Base-by-base conservation (phyloP, 2,113 vertebrate species). In the Nannospalax galili region DNA sequence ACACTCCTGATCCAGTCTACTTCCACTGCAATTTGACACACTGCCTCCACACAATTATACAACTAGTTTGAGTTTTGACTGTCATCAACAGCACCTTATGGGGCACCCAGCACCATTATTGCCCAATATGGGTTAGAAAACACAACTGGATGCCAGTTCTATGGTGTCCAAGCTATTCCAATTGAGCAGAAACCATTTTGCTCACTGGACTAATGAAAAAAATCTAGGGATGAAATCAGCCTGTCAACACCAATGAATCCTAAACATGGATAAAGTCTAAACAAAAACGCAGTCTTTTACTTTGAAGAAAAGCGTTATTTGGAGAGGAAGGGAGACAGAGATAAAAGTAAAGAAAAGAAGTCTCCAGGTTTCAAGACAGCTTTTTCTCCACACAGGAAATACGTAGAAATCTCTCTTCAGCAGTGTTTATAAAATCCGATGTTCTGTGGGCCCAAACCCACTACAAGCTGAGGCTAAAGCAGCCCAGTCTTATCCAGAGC, bases 11-110 rank as follows among this genome's bases (percentile, higher is more conserved):
- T 88, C 94, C 92, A 94, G 92, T 94, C 56, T 73, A 90, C 74
- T 85, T 85, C 95, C 90, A 93, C 96, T 95, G 92, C 91, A 91
- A 75, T 92, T 60, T 37, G 78, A 88, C 80, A 92, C 58, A 65
- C 70, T 86, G n/a, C 48, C 9, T 35, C 70, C 16, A 88, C 77
- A 82, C 73, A 86, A 77, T 20, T 69, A 9, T 81, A 90, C 62
- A 88, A 70, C 69, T 86, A 32, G 42, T 84, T 64, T 91, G 60
- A 58, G 65, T 28, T 28, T 45, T 77, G 35, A 56, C 62, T 56
- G 77, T 4, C 52, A 48, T 24, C 79, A 73, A 91, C 24, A 73
- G 12, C 56, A 56, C 26, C 45, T 35, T 81, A 69, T 52, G 74
- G 42, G 48, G 28, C 64, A 72, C 8, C 16, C 5, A 45, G 42